These are phyloP conservation scores for Pheosia tremula DNA, from an alignment of 2,888 invertebrate species.

Conservation along the genomic window DNA sequence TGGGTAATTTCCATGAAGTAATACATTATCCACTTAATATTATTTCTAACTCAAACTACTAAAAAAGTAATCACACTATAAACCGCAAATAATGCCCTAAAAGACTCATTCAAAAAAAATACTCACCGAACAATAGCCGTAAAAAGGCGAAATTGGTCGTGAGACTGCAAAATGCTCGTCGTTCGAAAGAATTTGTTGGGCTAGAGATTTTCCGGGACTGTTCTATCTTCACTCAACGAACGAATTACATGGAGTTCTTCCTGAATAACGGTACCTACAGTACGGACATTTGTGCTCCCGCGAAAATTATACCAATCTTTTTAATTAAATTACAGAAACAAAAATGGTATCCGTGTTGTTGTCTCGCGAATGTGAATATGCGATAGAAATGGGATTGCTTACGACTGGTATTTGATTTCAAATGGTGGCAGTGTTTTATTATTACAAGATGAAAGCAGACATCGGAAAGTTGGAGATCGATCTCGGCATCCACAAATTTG, in stretches of 20 bases:
- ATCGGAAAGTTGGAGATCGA: too few species aligned
- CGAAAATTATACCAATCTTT: constrained; percentile 6
- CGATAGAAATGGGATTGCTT: background rate
- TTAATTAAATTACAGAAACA: constrained; percentile 9
- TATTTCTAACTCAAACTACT: background rate
- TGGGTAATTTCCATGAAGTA: too few species aligned
- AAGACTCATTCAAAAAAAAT: constrained; percentile 30
- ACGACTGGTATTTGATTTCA: background rate
- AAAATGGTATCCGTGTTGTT: constrained; percentile 1
- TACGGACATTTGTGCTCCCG: background rate
- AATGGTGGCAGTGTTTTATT: too few species aligned
- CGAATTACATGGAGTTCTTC: constrained; percentile 53
- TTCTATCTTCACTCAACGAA: constrained; percentile 27
- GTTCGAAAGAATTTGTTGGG: constrained; percentile 50
- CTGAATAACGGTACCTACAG: constrained; percentile 54
- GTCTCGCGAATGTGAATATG: background rate
- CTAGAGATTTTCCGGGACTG: constrained; percentile 49
- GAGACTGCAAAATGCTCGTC: constrained; percentile 49
- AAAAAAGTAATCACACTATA: background rate
- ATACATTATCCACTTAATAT: too few species aligned
- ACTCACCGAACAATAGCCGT: constrained; percentile 50
- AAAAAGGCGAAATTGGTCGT: constrained; percentile 59
- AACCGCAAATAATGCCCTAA: background rate
- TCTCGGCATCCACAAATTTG: too few species aligned
- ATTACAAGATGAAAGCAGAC: too few species aligned